Conservation (phyloP, 2,113 vertebrate species). For the Canis aureus region DNA sequence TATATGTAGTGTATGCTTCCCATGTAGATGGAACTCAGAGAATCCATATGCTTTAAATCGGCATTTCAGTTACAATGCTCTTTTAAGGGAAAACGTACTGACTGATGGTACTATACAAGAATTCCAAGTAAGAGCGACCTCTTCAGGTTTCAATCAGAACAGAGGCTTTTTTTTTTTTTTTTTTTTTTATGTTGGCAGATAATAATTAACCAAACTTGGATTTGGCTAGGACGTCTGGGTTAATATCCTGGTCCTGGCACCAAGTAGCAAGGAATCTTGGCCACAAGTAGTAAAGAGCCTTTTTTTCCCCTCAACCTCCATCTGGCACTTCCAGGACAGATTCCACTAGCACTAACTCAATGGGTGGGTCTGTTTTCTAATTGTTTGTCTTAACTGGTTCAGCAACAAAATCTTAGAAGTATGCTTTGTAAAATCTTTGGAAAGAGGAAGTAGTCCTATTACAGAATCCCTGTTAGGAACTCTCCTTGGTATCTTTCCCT, state of each 20-base stretch:
- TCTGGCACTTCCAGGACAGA: constrained; percentile 72
- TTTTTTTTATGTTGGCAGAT: constrained; percentile 54
- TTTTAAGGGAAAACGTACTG: constrained; percentile 28
- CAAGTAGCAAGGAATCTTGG: constrained; percentile 78
- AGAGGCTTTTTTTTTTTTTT: background rate
- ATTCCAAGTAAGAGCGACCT: constrained; percentile 50
- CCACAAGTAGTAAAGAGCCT: constrained; percentile 45
- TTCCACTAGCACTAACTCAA: constrained; percentile 57
- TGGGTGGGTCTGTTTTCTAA: constrained; percentile 65
- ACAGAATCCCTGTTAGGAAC: background rate
- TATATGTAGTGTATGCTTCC: background rate
- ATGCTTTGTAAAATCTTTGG: constrained; percentile 30
- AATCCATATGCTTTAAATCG: constrained; percentile 45
- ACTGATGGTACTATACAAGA: background rate
- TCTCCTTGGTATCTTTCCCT: background rate
- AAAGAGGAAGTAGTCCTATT: constrained; percentile 14
- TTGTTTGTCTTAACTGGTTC: constrained; percentile 50
- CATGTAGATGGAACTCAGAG: background rate
- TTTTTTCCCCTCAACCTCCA: constrained; percentile 63
- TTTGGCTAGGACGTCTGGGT: constrained; percentile 77
- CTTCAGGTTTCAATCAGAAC: constrained; percentile 51
- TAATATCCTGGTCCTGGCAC: constrained; percentile 78
- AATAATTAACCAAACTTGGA: constrained; percentile 71
- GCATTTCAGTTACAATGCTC: background rate
- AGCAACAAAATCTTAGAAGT: constrained; percentile 48